Evolutionary conservation across 2,797 vertebrate species (phyloP).

Genomic region (Saguinus oedipus): DNA sequence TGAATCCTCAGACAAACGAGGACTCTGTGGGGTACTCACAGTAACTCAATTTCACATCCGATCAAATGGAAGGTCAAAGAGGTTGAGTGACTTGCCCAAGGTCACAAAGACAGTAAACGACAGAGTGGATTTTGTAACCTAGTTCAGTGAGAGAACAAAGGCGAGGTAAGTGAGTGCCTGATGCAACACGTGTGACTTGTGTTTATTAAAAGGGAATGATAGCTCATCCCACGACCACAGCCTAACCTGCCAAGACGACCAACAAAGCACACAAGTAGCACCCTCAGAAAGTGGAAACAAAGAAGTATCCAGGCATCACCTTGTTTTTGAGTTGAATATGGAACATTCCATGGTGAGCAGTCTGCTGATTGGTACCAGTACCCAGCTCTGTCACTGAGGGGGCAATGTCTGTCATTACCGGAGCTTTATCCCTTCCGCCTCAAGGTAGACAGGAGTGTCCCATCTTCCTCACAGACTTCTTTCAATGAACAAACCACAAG

Average conservation of each 20-base stretch:
- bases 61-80: not conserved
- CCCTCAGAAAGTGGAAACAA: not conserved
- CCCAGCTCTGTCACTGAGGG: not conserved
- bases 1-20: rapidly evolving
- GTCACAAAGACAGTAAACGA: not conserved
- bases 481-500: not conserved
- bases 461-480: not conserved
- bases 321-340: not conserved
- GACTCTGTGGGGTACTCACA: too few species aligned
- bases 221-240: not conserved
- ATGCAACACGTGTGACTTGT: too few species aligned
- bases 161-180: not conserved
- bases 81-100: not conserved
- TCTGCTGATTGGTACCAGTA: rapidly evolving
- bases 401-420: rapidly evolving
- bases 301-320: not conserved
- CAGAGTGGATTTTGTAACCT: not conserved
- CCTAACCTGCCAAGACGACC: not conserved
- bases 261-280: not conserved
- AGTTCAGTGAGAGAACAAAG: not conserved
- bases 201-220: not conserved
- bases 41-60: too few species aligned
- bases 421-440: not conserved
- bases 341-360: not conserved
- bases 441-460: not conserved